Evolutionary conservation across 1,140 invertebrate genomes (phyloP).

Genomic region (Saccostrea glomerata): DNA sequence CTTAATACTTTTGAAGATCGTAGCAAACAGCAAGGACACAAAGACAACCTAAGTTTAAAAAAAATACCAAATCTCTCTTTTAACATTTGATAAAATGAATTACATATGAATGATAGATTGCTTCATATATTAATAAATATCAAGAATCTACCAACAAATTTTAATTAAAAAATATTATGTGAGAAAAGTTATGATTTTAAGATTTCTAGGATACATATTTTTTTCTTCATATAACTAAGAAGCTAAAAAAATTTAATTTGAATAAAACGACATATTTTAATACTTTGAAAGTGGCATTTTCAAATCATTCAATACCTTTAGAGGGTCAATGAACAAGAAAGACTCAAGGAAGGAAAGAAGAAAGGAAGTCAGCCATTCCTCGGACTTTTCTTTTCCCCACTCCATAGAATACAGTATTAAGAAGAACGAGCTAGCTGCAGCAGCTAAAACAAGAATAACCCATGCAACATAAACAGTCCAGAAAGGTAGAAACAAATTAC

Average conservation of each 20-base stretch:
- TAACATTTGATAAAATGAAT: too few relatives aligned
- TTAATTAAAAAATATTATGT: too few relatives aligned
- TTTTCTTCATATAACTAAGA: too few relatives aligned
- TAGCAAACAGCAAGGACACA: slow-evolving; percentile 49
- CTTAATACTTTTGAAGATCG: slow-evolving; percentile 28
- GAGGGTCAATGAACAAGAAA: slow-evolving; percentile 62
- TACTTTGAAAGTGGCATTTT: neutral
- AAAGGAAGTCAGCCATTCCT: slow-evolving; percentile 63
- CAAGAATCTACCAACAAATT: too few relatives aligned
- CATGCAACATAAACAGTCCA: slow-evolving; percentile 64
- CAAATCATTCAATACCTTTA: slow-evolving; percentile 58
- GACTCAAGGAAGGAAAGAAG: slow-evolving; percentile 65
- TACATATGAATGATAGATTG: too few relatives aligned
- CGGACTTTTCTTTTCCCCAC: slow-evolving; percentile 65
- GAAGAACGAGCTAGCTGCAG: slow-evolving; percentile 55
- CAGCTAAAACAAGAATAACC: slow-evolving; percentile 44
- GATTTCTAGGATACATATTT: too few relatives aligned
- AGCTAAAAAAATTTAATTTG: too few relatives aligned
- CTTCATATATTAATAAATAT: too few relatives aligned
- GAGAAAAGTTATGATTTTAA: too few relatives aligned
- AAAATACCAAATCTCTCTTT: neutral
- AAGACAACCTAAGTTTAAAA: slow-evolving; percentile 43
- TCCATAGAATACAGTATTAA: slow-evolving; percentile 64
- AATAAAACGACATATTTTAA: too few relatives aligned
- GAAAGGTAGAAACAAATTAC: slow-evolving; percentile 53